A percentile compares a stretch with the other conserved stretches of the same genome.
Evolutionary conservation across 2,888 invertebrate species (phyloP).

Genomic region (Fragum fragum): DNA sequence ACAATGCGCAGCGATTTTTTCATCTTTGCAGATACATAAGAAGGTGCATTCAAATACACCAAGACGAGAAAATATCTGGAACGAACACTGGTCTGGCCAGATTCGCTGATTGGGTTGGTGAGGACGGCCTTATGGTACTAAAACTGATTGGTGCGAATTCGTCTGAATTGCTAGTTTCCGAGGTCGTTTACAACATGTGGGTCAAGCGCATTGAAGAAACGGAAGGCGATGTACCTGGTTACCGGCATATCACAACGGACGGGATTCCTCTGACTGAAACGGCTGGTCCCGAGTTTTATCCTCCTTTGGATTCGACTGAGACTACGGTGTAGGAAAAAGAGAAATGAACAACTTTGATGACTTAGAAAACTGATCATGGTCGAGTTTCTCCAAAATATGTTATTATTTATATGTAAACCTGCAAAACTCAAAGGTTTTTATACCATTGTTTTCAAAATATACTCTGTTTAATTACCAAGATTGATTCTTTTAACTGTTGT

Average conservation of each 20-base stretch:
- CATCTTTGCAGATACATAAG: neutral
- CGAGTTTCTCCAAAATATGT: no score
- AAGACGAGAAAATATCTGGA: neutral
- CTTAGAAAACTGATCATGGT: no score
- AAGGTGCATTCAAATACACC: neutral
- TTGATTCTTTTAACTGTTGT: no score
- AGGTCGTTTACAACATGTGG: constrained; percentile 32
- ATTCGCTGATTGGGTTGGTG: constrained; percentile 43
- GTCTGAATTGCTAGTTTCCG: constrained; percentile 54
- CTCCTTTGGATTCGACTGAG: neutral
- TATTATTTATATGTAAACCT: no score
- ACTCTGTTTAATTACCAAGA: no score
- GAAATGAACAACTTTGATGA: no score
- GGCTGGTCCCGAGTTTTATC: neutral
- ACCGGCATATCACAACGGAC: neutral
- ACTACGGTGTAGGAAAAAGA: neutral
- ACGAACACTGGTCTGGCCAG: neutral
- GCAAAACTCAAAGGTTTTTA: no score
- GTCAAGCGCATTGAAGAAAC: neutral
- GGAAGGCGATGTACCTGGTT: neutral
- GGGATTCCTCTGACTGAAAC: neutral
- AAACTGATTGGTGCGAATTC: constrained; percentile 52
- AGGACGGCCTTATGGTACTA: constrained; percentile 58
- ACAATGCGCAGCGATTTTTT: no score
- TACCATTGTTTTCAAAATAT: no score